A percentile compares a stretch with the other conserved stretches of the same genome.
Conservation (phyloP, 2,888 invertebrate species). For the Rhagonycha lutea region DNA sequence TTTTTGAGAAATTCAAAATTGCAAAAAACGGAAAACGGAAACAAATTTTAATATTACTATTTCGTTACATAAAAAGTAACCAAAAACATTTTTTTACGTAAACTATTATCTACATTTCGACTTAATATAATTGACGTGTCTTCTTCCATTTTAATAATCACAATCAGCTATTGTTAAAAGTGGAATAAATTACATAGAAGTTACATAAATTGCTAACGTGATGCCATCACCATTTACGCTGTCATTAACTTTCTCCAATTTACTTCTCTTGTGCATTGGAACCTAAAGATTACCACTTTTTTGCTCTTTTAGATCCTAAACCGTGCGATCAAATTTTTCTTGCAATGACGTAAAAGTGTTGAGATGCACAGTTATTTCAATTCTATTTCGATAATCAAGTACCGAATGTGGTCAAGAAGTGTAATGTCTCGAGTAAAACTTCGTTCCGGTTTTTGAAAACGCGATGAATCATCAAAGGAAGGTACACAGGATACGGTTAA, state of each 20-base stretch:
- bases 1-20: too few relatives aligned
- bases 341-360: background rate
- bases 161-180: background rate
- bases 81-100: background rate
- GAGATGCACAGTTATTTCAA: background rate
- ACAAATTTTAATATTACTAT: too few relatives aligned
- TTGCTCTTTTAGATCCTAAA: background rate
- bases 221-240: slow-evolving; percentile 1
- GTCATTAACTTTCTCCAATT: slow-evolving; percentile 3
- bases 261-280: background rate
- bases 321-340: background rate
- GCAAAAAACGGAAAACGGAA: too few relatives aligned
- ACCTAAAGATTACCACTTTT: background rate
- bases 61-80: background rate
- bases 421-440: too few relatives aligned
- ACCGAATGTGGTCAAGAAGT: background rate
- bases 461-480: background rate
- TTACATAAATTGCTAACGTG: slow-evolving; percentile 1
- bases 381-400: background rate
- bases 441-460: background rate
- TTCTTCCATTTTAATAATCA: background rate
- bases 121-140: background rate
- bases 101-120: background rate
- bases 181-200: background rate
- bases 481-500: background rate